These are phyloP conservation scores for Microctenopoma steveboyesi DNA, from an alignment of 2,797 vertebrate species.

Conservation along the genomic window DNA sequence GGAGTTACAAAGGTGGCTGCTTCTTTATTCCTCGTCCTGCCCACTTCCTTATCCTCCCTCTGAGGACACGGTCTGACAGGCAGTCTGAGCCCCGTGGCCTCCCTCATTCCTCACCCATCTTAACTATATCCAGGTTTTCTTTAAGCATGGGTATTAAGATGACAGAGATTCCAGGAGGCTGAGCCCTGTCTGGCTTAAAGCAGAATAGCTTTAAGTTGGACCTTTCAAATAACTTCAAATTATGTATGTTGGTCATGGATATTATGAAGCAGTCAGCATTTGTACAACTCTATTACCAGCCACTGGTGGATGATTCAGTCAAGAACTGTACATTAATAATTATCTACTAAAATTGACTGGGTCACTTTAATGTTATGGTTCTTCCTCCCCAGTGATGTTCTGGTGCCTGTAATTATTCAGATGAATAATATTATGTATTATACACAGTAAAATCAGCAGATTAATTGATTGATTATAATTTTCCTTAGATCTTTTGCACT, in stretches of 20 bases:
- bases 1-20: constrained; percentile 40
- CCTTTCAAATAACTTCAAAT: constrained; percentile 12
- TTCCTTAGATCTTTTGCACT: too few species aligned
- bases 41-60: constrained; percentile 56
- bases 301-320: too few species aligned
- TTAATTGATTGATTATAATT: background rate
- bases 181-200: constrained; percentile 29
- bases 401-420: background rate
- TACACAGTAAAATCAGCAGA: background rate
- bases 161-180: constrained; percentile 46
- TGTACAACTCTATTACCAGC: background rate
- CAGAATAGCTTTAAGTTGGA: constrained; percentile 16
- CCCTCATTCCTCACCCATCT: constrained; percentile 59
- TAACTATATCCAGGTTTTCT: constrained; percentile 49
- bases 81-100: constrained; percentile 60
- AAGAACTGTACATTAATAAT: background rate
- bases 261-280: background rate
- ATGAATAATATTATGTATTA: too few species aligned
- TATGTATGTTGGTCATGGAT: background rate
- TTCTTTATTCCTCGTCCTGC: constrained; percentile 56
- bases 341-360: background rate
- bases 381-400: background rate
- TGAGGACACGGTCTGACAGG: constrained; percentile 68
- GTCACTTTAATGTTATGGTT: background rate
- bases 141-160: constrained; percentile 56